These are phyloP conservation scores for Venustaconcha ellipsiformis DNA, from an alignment of 1,140 invertebrate genomes.

Conservation along the genomic window DNA sequence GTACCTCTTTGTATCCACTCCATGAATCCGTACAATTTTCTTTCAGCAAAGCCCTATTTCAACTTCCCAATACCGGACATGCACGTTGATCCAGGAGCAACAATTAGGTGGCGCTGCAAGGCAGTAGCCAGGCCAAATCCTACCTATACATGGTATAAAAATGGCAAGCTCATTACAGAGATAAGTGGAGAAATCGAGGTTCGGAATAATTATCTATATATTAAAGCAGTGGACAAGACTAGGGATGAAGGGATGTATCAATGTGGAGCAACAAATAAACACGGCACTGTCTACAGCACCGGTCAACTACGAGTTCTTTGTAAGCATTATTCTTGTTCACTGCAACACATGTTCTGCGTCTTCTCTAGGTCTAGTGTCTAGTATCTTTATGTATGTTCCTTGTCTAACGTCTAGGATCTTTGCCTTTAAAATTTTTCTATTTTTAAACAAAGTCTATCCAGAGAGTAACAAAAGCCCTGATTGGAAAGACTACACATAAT, in stretches of 20 bases:
- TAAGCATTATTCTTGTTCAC: slow-evolving; percentile 12
- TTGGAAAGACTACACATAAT: too few relatives aligned
- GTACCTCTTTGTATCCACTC: too few relatives aligned
- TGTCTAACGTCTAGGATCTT: too few relatives aligned
- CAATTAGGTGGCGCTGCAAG: slow-evolving; percentile 18
- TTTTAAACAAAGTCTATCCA: too few relatives aligned
- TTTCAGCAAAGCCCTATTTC: slow-evolving; percentile 31
- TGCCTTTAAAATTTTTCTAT: too few relatives aligned
- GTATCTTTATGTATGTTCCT: too few relatives aligned
- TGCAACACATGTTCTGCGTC: too few relatives aligned
- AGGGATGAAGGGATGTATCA: slow-evolving; percentile 85
- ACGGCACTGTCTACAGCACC: slow-evolving; percentile 88
- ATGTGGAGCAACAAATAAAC: slow-evolving; percentile 89
- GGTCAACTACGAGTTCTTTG: slow-evolving; percentile 83
- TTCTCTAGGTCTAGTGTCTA: too few relatives aligned
- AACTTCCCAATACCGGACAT: slow-evolving; percentile 13
- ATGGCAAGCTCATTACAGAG: slow-evolving; percentile 8
- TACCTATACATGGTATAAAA: slow-evolving; percentile 27
- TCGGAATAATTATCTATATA: slow-evolving; percentile 3
- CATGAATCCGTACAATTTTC: background rate
- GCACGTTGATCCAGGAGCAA: slow-evolving; percentile 16
- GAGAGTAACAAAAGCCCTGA: too few relatives aligned
- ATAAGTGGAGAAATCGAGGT: slow-evolving; percentile 8
- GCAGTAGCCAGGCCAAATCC: slow-evolving; percentile 21
- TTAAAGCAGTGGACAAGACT: slow-evolving; percentile 5